Base-by-base conservation (phyloP, 2,113 vertebrate genomes). In the Entomyzon cyanotis region DNA sequence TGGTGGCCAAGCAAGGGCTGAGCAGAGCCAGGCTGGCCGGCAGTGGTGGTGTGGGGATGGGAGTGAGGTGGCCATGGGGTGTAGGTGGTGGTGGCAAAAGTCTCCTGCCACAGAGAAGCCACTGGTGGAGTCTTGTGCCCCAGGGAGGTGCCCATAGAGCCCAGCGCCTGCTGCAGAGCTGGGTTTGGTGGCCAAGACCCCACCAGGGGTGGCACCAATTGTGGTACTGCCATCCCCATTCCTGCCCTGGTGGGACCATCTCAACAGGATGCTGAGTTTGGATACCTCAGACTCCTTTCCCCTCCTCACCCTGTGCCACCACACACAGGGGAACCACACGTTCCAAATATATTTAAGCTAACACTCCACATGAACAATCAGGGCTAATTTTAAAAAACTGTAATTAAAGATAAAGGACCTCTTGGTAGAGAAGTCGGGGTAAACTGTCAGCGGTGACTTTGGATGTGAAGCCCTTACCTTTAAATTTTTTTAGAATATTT, bases 331-430 rank as follows among this genome's bases (percentile, higher is more conserved):
- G 10, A 91, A 31, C 31, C 27, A 5, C 41, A 0, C 5, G 2
- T 18, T 73, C 56, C 8, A 63, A 81, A 44, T n/a, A 4, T 35
- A 84, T 87, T 94, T 78, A 53, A 89, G 39, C 80, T 71, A 75
- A 44, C 73, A 2, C 93, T 70, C 82, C 76, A 58, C 5, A 3
- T 3, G 9, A 96, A 94, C 87, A 91, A 87, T 92, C 85, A 47
- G 64, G 37, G 80, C 94, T 93, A 95, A 95, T 97, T 95, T 87
- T 65, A 87, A 87, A 87, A 93, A 95, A 95, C 90, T 82, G 5
- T 94, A 90, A 97, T 96, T 94, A 95, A 82, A 93, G 84, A 85
- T 75, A 84, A 96, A 96, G 90, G 42, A 76, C 78, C 78, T 85
- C 70, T 91, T 84, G 60, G 77, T 70, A 47, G 85, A 84, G 64